A percentile compares a stretch with the other conserved stretches of the same genome.
phyloP scores from a whole-genome alignment of 2,113 vertebrate genomes.

The Phyllopteryx taeniolatus region DNA sequence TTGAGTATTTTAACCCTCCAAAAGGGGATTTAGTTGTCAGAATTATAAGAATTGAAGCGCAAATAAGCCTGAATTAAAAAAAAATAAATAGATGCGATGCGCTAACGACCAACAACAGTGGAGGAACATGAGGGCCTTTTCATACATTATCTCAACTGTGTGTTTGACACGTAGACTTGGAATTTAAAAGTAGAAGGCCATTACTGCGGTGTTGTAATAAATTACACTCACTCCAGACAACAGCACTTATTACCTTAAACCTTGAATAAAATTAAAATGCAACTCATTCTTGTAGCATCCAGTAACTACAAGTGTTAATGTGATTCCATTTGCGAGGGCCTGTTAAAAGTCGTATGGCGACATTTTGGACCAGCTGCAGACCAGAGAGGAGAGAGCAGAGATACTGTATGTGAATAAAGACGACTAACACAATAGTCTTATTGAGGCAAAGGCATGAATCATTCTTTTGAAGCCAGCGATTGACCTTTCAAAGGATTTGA shows the following conservation, averaged over 20 bases:
- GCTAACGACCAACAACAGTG: too few relatives aligned
- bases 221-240: not conserved
- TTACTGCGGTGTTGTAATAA: not conserved
- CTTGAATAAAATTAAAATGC: not conserved
- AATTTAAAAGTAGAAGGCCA: not conserved
- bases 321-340: not conserved
- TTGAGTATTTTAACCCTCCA: not conserved
- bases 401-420: not conserved
- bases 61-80: not conserved
- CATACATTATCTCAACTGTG: not conserved
- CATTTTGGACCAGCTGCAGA: not conserved
- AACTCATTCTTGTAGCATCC: not conserved
- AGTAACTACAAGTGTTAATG: not conserved
- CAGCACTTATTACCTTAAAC: not conserved
- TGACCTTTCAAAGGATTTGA: not conserved
- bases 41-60: not conserved
- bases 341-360: not conserved
- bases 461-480: not conserved
- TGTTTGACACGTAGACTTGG: not conserved
- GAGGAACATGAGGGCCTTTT: too few relatives aligned
- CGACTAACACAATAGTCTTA: not conserved
- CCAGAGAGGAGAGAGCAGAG: not conserved
- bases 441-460: not conserved
- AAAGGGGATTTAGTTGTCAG: not conserved
- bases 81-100: too few relatives aligned